Evolutionary conservation across 2,113 vertebrate genomes (phyloP), one percentile per base, ranked within the genome.

Genomic region (Equus quagga): DNA sequence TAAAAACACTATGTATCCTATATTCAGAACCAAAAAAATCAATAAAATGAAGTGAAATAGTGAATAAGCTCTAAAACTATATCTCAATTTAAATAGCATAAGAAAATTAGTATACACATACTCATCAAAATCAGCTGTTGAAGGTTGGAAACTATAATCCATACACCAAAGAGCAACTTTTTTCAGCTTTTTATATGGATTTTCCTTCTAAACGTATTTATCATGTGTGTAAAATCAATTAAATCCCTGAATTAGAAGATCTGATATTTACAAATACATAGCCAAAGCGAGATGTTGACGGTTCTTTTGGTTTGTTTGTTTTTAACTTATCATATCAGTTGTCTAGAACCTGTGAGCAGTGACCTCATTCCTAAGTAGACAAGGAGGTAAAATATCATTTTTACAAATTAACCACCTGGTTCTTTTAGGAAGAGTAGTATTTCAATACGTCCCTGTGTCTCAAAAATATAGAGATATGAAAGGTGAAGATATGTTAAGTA

Each of bases 371-470:
- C 28, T 58, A 87, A 80, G 7, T 49, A 8, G 19, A 89, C 51
- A 79, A 79, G 6, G 18, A 84, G 65, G 33, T 11, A 84, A 3
- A 78, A 93, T 31, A 92, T 1, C 6, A 41, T 83, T 92, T 94
- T 89, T 64, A 91, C 67, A 97, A 96, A 96, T 73, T 92, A 95
- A 26, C 64, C 44, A 94, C 91, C 83, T 97, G 51, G 72, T 93
- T 80, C 49, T 23, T 94, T 84, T 84, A 88, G 36, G 41, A 97
- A 75, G n/a, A 97, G 60, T 28, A 49, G 82, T 94, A 73, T 96
- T 85, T 93, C 87, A 89, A 70, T 24, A n/a, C 33, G 2, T 54
- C 58, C 46, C 26, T 73, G 18, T 64, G 51, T 80, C 31, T 92
- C 64, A 96, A 62, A 12, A 96, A 84, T 49, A 96, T 19, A 76